These are phyloP conservation scores for Alethe castanea DNA, from an alignment of 2,113 vertebrate species.

Conservation along the genomic window DNA sequence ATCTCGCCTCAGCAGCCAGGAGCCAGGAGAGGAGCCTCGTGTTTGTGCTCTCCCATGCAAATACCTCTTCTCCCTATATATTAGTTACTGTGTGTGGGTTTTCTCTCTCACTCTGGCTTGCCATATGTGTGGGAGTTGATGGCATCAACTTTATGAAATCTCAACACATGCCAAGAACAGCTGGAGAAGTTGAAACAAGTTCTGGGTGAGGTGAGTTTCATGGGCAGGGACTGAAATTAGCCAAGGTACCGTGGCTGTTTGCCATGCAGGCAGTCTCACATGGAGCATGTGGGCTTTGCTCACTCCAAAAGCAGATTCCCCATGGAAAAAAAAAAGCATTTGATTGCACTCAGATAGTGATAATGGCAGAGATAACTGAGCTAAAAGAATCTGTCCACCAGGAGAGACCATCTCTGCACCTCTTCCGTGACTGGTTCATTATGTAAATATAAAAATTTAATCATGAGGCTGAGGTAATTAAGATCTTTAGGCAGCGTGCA, in stretches of 20 bases:
- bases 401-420: constrained; percentile 18
- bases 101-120: constrained; percentile 65
- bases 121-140: constrained; percentile 76
- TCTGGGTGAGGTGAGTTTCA: constrained; percentile 85
- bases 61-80: constrained; percentile 64
- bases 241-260: constrained; percentile 59
- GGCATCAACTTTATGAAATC: constrained; percentile 76
- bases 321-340: neutral
- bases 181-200: constrained; percentile 84
- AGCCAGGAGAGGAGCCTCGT: neutral
- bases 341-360: neutral
- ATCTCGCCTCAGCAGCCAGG: neutral
- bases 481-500: constrained; percentile 14
- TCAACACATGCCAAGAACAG: constrained; percentile 73
- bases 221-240: constrained; percentile 75
- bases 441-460: constrained; percentile 32
- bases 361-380: neutral
- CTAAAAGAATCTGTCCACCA: constrained; percentile 3
- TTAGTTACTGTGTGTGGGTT: constrained; percentile 58
- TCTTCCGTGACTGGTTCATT: neutral
- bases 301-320: neutral
- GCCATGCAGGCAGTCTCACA: constrained; percentile 64
- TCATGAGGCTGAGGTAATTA: constrained; percentile 31
- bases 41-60: constrained; percentile 59
- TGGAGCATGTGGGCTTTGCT: neutral